Evolutionary conservation across 2,888 invertebrate species (phyloP).

Genomic region (Tiphia femorata): DNA sequence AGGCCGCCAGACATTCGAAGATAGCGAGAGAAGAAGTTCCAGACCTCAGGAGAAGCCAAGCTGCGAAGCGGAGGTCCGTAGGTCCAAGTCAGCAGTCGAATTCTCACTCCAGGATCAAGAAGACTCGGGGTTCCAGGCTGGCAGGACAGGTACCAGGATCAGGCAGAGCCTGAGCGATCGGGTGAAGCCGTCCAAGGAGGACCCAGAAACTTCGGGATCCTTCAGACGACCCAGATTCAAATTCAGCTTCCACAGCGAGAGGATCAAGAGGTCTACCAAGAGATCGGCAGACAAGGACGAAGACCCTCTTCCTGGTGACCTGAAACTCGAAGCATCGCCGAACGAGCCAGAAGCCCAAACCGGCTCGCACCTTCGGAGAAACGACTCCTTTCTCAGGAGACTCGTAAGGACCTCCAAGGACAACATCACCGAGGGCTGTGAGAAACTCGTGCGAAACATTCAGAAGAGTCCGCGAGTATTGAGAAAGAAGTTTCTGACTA

Average conservation of each 20-base stretch:
- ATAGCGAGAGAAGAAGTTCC: too few relatives aligned
- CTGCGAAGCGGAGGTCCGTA: background rate
- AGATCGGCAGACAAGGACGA: background rate
- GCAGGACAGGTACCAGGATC: conserved; percentile 18
- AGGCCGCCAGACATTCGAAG: conserved; percentile 58
- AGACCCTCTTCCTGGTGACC: too few relatives aligned
- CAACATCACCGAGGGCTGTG: conserved; percentile 51
- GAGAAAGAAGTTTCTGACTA: conserved; percentile 40
- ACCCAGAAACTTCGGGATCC: background rate
- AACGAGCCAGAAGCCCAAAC: too few relatives aligned
- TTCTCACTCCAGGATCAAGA: conserved; percentile 13
- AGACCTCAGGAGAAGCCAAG: too few relatives aligned
- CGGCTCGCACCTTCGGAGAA: conserved; percentile 14
- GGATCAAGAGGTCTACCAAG: background rate
- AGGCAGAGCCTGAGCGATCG: conserved; percentile 38
- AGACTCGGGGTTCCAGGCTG: background rate
- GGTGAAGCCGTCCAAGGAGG: conserved; percentile 8
- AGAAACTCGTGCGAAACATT: conserved; percentile 52
- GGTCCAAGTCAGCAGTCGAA: conserved; percentile 8
- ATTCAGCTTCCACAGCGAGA: conserved; percentile 14
- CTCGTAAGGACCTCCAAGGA: conserved; percentile 51
- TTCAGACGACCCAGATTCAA: conserved; percentile 11
- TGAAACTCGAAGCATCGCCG: too few relatives aligned
- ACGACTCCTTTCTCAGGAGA: conserved; percentile 52
- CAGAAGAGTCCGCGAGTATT: conserved; percentile 49